A percentile compares a stretch with the other conserved stretches of the same genome.
phyloP scores from a whole-genome alignment of 2,888 invertebrate genomes.

The Lasius platythorax region DNA sequence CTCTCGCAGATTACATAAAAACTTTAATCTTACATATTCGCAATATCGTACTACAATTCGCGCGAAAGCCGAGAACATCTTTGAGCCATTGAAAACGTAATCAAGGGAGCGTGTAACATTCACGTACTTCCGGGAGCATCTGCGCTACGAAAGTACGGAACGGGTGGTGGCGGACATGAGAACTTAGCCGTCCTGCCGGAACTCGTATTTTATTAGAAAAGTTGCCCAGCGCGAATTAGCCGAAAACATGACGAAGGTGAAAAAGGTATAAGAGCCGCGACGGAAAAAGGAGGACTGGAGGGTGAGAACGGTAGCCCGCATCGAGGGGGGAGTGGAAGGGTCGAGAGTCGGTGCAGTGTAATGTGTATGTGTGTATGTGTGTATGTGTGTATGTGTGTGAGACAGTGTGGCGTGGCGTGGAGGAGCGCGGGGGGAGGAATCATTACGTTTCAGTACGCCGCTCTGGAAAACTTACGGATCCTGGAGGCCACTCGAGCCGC shows the following conservation, averaged over 20 bases:
- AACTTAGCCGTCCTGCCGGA: slow-evolving; percentile 67
- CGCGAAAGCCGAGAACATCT: neutral
- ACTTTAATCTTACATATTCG: neutral
- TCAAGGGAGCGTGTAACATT: slow-evolving; percentile 1
- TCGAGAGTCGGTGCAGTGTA: slow-evolving; percentile 40
- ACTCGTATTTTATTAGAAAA: slow-evolving; percentile 80
- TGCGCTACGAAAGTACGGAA: slow-evolving; percentile 36
- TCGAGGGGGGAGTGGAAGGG: neutral
- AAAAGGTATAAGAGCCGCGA: slow-evolving; percentile 48
- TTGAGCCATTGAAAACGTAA: slow-evolving; percentile 25
- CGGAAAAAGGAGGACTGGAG: slow-evolving; percentile 23
- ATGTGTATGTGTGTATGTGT: neutral
- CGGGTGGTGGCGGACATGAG: slow-evolving; percentile 37
- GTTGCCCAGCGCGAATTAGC: slow-evolving; percentile 76
- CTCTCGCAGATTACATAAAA: slow-evolving; percentile 1
- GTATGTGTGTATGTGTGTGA: neutral
- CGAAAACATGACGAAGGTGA: slow-evolving; percentile 65
- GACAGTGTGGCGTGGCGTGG: slow-evolving; percentile 5
- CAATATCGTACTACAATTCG: neutral
- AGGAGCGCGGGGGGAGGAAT: slow-evolving; percentile 54
- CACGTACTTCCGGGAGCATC: slow-evolving; percentile 29
- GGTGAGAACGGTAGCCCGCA: neutral
- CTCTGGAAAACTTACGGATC: slow-evolving; percentile 74
- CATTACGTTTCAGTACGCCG: slow-evolving; percentile 70
- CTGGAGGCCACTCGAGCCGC: slow-evolving; percentile 61